phyloP scores from a whole-genome alignment of 2,797 vertebrate genomes.

The Monodelphis domestica region DNA sequence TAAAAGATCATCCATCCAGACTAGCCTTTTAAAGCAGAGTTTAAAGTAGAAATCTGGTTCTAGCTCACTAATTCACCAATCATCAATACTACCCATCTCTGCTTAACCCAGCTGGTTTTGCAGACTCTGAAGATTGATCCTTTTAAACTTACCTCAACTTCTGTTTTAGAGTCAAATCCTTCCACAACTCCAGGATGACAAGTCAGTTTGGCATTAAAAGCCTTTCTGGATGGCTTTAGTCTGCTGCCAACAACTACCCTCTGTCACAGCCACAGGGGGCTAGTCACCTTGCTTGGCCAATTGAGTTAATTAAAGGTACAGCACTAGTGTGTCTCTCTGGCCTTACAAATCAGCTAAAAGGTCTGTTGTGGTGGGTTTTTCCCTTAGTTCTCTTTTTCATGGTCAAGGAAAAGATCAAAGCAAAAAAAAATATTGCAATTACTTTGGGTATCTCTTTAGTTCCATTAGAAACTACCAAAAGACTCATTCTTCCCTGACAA shows the following conservation, averaged over 20 bases:
- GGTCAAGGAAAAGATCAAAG: background rate
- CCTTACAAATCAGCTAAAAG: background rate
- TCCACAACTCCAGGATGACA: background rate
- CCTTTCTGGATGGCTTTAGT: background rate
- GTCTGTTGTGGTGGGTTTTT: background rate
- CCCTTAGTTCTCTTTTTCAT: background rate
- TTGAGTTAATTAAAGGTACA: background rate
- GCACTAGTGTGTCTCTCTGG: background rate
- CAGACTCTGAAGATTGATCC: background rate
- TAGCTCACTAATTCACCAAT: background rate
- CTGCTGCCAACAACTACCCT: background rate
- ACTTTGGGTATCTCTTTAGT: background rate
- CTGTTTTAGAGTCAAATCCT: background rate
- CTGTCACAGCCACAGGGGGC: background rate
- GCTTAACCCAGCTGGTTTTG: background rate
- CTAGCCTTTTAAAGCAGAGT: background rate
- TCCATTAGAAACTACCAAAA: background rate
- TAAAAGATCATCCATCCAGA: background rate
- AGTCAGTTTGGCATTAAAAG: background rate
- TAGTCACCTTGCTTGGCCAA: background rate
- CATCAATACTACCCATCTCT: background rate
- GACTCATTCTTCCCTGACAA: background rate
- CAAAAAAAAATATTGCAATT: background rate
- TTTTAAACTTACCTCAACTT: background rate
- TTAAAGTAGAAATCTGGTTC: background rate